Evolutionary conservation across 2,113 vertebrate species (phyloP), one percentile per base, ranked within the genome.

Genomic region (Polyodon spathula): DNA sequence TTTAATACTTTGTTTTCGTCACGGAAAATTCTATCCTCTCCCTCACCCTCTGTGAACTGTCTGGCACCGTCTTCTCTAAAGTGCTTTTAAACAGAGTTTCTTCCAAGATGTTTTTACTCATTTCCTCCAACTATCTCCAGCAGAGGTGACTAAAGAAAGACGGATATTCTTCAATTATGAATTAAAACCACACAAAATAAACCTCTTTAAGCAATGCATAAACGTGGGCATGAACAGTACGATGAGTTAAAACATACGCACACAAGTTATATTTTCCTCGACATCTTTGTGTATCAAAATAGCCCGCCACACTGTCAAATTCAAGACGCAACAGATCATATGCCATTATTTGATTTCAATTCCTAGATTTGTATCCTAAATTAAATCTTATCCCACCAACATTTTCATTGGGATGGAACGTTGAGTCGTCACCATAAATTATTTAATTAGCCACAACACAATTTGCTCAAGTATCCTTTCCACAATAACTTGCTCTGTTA

Each of bases 401-500:
- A 4, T 37, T 37, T 12, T 55, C 53, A 16, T 27, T 10, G 8
- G 44, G 44, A 2, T 3, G 2, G 1, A 46, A 46, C 14, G 3
- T 1, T 46, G 27, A 54, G 48, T 41, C 10, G 53, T 55, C 44
- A 50, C 48, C 37, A 41, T n/a, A 48, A 39, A 40, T 51, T 50
- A 63, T 71, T 69, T 6, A 6, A 67, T 63, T 62, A 14, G 12
- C 53, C 46, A 6, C 10, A 64, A 70, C 16, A 60, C 40, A 3
- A 3, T 48, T 72, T 55, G 66, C 66, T 71, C 67, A 54, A 52
- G 37, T 38, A 63, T 66, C 69, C 65, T 66, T 58, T 65, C 62
- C 66, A 57, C 50, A 59, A 54, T 66, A 65, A 70, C 60, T 63
- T 56, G n/a, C 37, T 51, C 9, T n/a, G 40, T 43, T 51, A 17